Evolutionary conservation across 2,113 vertebrate genomes (phyloP).

Genomic region (Girardinichthys multiradiatus): DNA sequence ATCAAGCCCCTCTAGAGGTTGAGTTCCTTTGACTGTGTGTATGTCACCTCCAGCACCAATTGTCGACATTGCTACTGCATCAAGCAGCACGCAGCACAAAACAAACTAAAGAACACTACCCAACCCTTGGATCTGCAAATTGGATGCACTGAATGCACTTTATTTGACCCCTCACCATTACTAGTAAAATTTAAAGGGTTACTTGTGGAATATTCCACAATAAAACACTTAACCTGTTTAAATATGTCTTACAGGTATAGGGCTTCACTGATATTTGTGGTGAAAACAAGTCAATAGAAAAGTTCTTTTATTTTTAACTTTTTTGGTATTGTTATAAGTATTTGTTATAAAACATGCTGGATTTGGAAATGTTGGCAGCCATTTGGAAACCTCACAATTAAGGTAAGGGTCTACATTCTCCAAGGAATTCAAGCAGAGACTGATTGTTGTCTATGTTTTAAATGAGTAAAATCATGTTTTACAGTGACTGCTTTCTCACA

Average conservation of each 20-base stretch:
- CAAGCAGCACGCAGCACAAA: neutral
- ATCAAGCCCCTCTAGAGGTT: slow-evolving; percentile 5
- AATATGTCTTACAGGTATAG: neutral
- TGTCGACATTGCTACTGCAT: neutral
- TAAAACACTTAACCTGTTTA: neutral
- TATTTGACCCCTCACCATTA: neutral
- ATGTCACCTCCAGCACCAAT: neutral
- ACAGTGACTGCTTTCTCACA: neutral
- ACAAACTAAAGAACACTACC: neutral
- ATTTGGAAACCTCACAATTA: too few species aligned
- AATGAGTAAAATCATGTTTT: neutral
- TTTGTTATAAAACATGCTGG: too few species aligned
- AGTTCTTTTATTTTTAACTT: too few species aligned
- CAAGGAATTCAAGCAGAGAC: neutral
- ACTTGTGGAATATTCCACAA: neutral
- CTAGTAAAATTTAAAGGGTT: neutral
- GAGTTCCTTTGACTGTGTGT: neutral
- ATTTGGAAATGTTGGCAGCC: too few species aligned
- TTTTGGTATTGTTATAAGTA: too few species aligned
- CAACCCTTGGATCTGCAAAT: neutral
- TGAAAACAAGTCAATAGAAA: too few species aligned
- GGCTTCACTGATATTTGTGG: too few species aligned
- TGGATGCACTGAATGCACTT: neutral
- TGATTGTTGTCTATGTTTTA: neutral
- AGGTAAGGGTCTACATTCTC: too few species aligned